Conservation (phyloP, 2,888 invertebrate species). For the Leucoptera coffeella region DNA sequence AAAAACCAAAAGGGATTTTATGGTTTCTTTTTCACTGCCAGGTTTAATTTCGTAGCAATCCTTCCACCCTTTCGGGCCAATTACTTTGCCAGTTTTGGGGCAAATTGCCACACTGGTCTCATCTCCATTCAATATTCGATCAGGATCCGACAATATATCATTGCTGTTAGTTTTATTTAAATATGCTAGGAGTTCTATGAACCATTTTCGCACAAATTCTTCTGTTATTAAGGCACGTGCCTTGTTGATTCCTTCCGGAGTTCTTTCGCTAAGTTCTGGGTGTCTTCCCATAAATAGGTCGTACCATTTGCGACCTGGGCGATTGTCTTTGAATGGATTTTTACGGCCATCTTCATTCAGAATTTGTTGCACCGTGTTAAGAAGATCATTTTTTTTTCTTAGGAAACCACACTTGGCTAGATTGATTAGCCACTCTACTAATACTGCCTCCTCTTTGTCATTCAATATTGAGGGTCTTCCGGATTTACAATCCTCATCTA, state of each 20-base stretch:
- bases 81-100: neutral
- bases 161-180: neutral
- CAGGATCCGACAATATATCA: neutral
- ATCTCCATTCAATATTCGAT: neutral
- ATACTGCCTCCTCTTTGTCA: neutral
- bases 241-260: neutral
- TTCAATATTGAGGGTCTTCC: neutral
- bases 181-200: neutral
- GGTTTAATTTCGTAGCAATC: neutral
- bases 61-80: neutral
- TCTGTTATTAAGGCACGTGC: neutral
- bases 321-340: neutral
- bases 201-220: neutral
- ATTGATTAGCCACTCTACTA: neutral
- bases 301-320: neutral
- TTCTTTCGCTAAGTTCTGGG: neutral
- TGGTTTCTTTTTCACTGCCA: neutral
- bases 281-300: neutral
- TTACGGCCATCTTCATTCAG: neutral
- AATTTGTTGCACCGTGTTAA: neutral
- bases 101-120: neutral
- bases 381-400: neutral
- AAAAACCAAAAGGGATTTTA: neutral
- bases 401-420: neutral
- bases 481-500: neutral